A percentile compares a stretch with the other conserved stretches of the same genome.
These are phyloP conservation scores for Rhinopomastus cyanomelas DNA, from an alignment of 2,113 vertebrate genomes.

Conservation along the genomic window DNA sequence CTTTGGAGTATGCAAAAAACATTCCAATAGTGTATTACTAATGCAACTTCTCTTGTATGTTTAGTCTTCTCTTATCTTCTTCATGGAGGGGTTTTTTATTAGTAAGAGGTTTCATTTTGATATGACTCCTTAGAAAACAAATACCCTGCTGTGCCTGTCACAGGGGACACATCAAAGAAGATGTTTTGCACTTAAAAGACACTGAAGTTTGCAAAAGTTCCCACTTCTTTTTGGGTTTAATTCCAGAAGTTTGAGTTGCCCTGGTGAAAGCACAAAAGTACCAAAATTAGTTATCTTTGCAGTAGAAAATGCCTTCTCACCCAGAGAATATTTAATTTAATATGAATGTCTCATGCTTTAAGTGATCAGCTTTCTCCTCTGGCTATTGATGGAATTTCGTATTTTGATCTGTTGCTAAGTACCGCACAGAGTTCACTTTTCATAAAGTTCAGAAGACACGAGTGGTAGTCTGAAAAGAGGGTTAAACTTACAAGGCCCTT, in stretches of 20 bases:
- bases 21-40: background rate
- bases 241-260: background rate
- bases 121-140: background rate
- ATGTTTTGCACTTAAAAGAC: conserved; percentile 9
- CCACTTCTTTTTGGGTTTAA: background rate
- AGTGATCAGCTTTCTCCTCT: background rate
- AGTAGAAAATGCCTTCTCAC: background rate
- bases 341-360: background rate
- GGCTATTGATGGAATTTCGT: background rate
- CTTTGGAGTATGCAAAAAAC: background rate
- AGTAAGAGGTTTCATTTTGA: background rate
- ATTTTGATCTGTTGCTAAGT: background rate
- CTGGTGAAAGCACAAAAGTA: background rate
- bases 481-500: background rate
- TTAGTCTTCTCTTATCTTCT: conserved; percentile 8
- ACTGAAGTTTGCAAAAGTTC: background rate
- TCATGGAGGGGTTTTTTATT: background rate
- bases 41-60: background rate
- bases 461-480: background rate
- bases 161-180: background rate
- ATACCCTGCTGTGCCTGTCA: background rate
- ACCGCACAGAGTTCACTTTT: background rate
- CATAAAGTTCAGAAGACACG: background rate
- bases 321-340: background rate
- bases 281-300: background rate